Evolutionary conservation across 1,140 invertebrate species (phyloP), one percentile per base, ranked within the genome.

Genomic region (Aphis craccivora): DNA sequence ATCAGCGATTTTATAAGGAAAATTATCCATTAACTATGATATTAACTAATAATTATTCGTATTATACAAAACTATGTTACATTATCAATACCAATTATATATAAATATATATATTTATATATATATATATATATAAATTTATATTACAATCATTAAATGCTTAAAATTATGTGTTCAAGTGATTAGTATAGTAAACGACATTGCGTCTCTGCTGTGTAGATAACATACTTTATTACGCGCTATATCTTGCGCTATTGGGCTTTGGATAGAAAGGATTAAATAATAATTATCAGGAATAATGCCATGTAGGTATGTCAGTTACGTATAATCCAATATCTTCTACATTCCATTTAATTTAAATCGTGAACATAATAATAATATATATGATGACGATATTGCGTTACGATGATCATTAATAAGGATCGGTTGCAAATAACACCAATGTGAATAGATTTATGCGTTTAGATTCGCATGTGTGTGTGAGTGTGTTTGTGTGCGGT

Each of bases 361-460:
- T 43, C 37, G 40, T 37, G 18, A 83, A 18, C 76, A 35, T 37
- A 84, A 84, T 37, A 83, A 22, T 84, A 43, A 67, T 67, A n/a
- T 84, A 84, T 84, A 22, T 88, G 35, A 53, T 35, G n/a, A 53
- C 45, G n/a, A 48, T 88, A n/a, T 67, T n/a, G 37, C 23, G 23
- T 84, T 84, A 84, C 35, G 76, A 37, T 40, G 23, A 48, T 45
- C 86, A 35, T 88, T 88, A 51, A 88, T 88, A 51, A 51, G 48
- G 45, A 88, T 88, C 7, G 45, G 48, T 88, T 88, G 45, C 20
- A 51, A 88, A 88, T 88, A 22, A n/a, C 20, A 18, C 18, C 14
- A 22, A n/a, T 53, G 14, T n/a, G 45, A 51, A 88, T 53, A 53
- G n/a, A 88, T 88, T 88, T 53, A 88, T 88, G 86, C 43, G 86